These are phyloP conservation scores for Herpailurus yagouaroundi DNA, from an alignment of 2,113 vertebrate species.

Conservation along the genomic window DNA sequence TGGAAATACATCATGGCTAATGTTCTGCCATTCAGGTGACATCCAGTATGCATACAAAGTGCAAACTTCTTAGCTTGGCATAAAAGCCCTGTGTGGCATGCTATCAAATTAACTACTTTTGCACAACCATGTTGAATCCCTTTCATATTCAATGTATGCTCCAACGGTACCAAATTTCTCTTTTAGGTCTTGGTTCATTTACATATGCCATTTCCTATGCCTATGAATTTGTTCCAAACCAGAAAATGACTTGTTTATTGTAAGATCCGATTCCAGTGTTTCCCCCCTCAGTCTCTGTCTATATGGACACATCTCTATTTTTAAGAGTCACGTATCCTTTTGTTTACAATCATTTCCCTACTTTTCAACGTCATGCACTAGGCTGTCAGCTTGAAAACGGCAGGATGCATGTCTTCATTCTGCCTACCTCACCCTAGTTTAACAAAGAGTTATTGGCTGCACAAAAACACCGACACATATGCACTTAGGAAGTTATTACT, in stretches of 20 bases:
- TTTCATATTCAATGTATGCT: background rate
- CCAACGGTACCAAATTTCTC: background rate
- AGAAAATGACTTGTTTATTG: constrained; percentile 14
- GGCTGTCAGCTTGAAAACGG: background rate
- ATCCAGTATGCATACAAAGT: background rate
- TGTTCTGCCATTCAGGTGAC: background rate
- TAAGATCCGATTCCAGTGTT: background rate
- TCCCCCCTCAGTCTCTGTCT: background rate
- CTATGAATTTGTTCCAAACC: background rate
- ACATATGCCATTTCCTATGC: background rate
- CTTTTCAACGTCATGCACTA: background rate
- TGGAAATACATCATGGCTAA: background rate
- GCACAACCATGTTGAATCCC: background rate
- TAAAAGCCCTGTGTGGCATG: background rate
- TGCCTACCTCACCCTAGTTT: background rate
- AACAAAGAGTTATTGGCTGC: background rate
- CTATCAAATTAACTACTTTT: constrained; percentile 13
- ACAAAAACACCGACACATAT: background rate
- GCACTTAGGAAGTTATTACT: background rate
- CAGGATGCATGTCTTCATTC: background rate
- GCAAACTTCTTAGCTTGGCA: background rate
- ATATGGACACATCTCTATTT: background rate
- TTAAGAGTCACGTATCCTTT: background rate
- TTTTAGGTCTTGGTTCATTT: background rate
- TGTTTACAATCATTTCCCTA: background rate